A percentile compares a stretch with the other conserved stretches of the same genome.
Evolutionary conservation across 2,113 vertebrate genomes (phyloP).

Genomic region (Nicator chloris): DNA sequence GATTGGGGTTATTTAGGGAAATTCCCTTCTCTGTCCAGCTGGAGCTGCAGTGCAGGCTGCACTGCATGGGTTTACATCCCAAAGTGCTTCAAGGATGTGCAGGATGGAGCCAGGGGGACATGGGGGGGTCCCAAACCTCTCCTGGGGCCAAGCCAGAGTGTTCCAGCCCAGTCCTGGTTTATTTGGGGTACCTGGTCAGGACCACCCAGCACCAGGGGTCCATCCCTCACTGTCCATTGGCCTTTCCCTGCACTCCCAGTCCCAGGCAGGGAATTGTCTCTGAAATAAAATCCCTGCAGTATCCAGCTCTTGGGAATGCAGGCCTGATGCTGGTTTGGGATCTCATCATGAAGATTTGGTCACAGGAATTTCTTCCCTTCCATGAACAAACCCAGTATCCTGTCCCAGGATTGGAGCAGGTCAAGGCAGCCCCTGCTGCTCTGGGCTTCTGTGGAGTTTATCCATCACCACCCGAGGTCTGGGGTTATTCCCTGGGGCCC

Average conservation of each 20-base stretch:
- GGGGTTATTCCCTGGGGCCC: not conserved
- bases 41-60: not conserved
- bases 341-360: not conserved
- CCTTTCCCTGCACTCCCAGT: not conserved
- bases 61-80: not conserved
- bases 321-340: not conserved
- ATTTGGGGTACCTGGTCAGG: not conserved
- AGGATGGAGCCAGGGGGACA: not conserved
- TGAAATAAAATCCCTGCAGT: not conserved
- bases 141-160: too few relatives aligned
- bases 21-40: not conserved
- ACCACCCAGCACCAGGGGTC: not conserved
- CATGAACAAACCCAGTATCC: not conserved
- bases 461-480: accelerated
- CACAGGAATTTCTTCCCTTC: not conserved
- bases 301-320: accelerated
- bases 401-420: not conserved
- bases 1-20: not conserved
- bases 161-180: not conserved
- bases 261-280: not conserved
- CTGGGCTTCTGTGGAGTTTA: accelerated
- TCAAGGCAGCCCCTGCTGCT: not conserved
- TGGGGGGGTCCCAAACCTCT: not conserved
- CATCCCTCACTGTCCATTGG: not conserved
- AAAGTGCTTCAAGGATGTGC: not conserved